Conservation (phyloP, 2,113 vertebrate genomes). For the Macaca mulatta region DNA sequence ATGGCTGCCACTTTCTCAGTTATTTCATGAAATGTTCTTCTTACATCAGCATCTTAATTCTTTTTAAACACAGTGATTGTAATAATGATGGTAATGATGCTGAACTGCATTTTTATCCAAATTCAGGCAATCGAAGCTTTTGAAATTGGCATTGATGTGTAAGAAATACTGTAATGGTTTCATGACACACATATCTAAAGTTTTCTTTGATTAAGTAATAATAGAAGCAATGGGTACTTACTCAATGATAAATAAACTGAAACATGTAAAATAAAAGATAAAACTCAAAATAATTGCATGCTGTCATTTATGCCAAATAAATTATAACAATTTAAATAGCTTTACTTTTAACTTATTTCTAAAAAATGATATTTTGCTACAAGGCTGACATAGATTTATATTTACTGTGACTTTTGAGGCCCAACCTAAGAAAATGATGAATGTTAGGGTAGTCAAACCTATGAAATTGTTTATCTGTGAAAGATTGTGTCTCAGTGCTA, state of each 20-base stretch:
- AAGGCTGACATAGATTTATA: neutral
- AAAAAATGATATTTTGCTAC: neutral
- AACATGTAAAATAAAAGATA: neutral
- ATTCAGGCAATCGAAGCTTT: neutral
- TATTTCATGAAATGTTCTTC: neutral
- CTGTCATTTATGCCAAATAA: neutral
- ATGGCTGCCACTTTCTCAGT: neutral
- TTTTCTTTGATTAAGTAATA: neutral
- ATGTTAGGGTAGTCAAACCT: neutral
- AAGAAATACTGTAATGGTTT: neutral
- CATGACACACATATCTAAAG: neutral
- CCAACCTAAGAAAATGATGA: neutral
- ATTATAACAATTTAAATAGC: neutral
- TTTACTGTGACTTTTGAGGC: neutral
- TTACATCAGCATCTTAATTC: neutral
- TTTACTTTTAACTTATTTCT: conserved; percentile 27
- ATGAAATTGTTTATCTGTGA: neutral
- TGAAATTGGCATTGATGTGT: neutral
- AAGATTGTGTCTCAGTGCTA: neutral
- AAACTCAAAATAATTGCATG: neutral
- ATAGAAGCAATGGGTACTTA: neutral
- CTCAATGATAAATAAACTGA: neutral
- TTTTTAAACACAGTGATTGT: neutral
- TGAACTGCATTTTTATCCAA: neutral
- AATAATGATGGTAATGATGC: neutral